A percentile compares a stretch with the other conserved stretches of the same genome.
Conservation (phyloP, 2,797 vertebrate species). For the Mergus octosetaceus region DNA sequence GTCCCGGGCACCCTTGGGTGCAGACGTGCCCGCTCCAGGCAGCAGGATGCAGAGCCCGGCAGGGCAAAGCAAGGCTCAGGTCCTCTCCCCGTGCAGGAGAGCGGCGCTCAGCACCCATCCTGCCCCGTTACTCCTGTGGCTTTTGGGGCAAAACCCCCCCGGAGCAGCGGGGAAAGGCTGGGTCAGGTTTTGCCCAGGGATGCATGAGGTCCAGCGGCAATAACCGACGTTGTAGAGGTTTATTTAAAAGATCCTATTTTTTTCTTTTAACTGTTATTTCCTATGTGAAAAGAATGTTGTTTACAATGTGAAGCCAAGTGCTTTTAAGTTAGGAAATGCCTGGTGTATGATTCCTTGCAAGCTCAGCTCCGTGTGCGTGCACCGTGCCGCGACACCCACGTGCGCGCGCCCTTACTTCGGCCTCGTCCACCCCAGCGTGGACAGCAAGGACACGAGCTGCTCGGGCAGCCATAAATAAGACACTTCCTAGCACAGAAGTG, state of each 20-base stretch:
- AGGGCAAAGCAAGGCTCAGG: background rate
- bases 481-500: conserved; percentile 39
- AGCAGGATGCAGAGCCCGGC: fast-evolving
- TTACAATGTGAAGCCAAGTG: conserved; percentile 56
- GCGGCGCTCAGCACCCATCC: background rate
- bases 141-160: background rate
- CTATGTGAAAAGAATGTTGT: conserved; percentile 61
- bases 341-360: conserved; percentile 36
- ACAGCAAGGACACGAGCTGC: background rate
- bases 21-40: background rate
- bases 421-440: background rate
- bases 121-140: fast-evolving
- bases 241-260: conserved; percentile 2
- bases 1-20: background rate
- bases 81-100: background rate
- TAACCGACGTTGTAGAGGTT: background rate
- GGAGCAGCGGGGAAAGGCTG: background rate
- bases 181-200: background rate
- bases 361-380: background rate
- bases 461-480: conserved; percentile 39
- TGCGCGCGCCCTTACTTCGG: background rate
- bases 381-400: background rate
- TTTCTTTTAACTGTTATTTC: background rate
- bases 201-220: background rate
- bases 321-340: conserved; percentile 69